phyloP scores from a whole-genome alignment of 2,797 vertebrate genomes.

The Myotis planiceps region DNA sequence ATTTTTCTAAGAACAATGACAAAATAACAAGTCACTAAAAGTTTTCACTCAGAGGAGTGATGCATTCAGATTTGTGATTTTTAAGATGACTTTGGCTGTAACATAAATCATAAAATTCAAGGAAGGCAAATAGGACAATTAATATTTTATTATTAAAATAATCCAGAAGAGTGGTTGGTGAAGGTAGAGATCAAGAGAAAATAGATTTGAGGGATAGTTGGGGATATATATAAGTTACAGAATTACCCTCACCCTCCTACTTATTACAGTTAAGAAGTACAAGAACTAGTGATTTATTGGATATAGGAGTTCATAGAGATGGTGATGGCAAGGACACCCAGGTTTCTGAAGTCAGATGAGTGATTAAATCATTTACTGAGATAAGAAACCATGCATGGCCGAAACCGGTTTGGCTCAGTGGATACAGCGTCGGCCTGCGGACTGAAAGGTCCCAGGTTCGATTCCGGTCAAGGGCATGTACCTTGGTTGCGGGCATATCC shows the following conservation, averaged over 20 bases:
- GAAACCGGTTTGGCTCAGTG: too few relatives aligned
- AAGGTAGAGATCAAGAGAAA: background rate
- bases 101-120: background rate
- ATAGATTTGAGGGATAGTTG: background rate
- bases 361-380: background rate
- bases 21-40: background rate
- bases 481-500: too few relatives aligned
- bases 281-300: background rate
- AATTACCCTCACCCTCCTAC: background rate
- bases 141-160: constrained; percentile 12
- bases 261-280: background rate
- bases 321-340: background rate
- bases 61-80: background rate
- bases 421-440: too few relatives aligned
- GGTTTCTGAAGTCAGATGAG: background rate
- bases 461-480: too few relatives aligned
- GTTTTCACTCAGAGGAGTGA: background rate
- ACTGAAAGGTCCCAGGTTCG: too few relatives aligned
- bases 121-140: background rate
- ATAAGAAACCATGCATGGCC: background rate
- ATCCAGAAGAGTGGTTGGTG: background rate
- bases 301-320: background rate
- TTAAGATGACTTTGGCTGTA: background rate
- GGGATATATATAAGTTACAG: background rate
- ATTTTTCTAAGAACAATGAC: background rate